Conservation (phyloP, 2,113 vertebrate genomes). For the Istiophorus platypterus region DNA sequence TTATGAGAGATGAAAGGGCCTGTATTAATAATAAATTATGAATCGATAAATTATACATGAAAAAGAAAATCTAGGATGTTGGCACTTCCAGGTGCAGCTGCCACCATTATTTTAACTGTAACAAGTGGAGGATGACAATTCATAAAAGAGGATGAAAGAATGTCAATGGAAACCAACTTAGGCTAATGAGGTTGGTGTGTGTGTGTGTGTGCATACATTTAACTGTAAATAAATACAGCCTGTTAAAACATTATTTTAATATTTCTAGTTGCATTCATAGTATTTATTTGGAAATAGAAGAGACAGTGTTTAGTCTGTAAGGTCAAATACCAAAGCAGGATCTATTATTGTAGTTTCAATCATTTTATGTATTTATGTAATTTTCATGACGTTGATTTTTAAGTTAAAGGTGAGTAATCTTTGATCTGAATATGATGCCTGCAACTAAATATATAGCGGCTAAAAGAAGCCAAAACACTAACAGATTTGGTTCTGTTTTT, state of each 20-base stretch:
- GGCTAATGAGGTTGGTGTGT: slow-evolving; percentile 11
- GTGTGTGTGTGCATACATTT: background rate
- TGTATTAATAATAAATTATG: slow-evolving; percentile 79
- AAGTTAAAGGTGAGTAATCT: background rate
- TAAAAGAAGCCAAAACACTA: background rate
- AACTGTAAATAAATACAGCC: background rate
- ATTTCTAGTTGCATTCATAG: background rate
- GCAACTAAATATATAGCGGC: background rate
- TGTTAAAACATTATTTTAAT: background rate
- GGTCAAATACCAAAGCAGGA: too few species aligned
- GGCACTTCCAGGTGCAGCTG: slow-evolving; percentile 62
- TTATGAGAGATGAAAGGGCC: slow-evolving; percentile 73
- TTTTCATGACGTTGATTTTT: too few species aligned
- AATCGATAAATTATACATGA: slow-evolving; percentile 77
- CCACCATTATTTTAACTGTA: slow-evolving; percentile 31
- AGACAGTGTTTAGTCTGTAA: background rate
- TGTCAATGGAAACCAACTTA: slow-evolving; percentile 1
- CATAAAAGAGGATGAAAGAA: slow-evolving; percentile 19
- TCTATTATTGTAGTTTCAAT: background rate
- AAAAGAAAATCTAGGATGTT: slow-evolving; percentile 63
- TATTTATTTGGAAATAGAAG: background rate
- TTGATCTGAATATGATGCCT: background rate
- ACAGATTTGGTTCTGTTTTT: too few species aligned
- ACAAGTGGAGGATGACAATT: slow-evolving; percentile 38
- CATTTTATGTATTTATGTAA: background rate